Conservation (phyloP, 2,113 vertebrate genomes). For the Pyxicephalus adspersus region DNA sequence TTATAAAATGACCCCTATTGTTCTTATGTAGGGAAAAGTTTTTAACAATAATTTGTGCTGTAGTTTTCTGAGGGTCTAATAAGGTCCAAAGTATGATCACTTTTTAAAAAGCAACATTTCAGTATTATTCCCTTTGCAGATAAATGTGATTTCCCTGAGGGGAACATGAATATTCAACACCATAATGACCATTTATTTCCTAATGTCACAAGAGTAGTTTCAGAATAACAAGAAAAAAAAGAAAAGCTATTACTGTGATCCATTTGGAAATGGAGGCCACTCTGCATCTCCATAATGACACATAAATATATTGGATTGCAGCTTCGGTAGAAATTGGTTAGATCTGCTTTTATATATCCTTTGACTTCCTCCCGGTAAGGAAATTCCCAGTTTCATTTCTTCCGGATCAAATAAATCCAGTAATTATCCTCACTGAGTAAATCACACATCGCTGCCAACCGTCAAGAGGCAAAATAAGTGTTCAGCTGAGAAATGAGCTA, state of each 20-base stretch:
- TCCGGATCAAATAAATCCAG: constrained; percentile 22
- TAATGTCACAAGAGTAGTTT: constrained; percentile 1
- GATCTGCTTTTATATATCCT: not conserved
- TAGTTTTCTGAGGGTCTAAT: too few species aligned
- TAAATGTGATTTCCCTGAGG: too few species aligned
- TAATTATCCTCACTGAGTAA: constrained; percentile 35
- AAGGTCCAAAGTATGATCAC: too few species aligned
- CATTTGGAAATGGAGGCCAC: constrained; percentile 11
- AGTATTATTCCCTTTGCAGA: not conserved
- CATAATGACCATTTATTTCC: constrained; percentile 2
- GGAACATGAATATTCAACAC: not conserved
- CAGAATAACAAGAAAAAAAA: not conserved
- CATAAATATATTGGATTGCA: constrained; percentile 10
- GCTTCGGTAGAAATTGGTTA: constrained; percentile 4
- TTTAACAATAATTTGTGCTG: too few species aligned
- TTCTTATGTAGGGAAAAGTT: too few species aligned
- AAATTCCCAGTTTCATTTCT: constrained; percentile 26
- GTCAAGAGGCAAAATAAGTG: constrained; percentile 31
- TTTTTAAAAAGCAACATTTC: not conserved
- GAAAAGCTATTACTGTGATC: constrained; percentile 14
- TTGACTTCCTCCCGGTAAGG: constrained; percentile 6
- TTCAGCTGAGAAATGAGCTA: constrained; percentile 1
- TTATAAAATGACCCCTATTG: too few species aligned
- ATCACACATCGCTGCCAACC: constrained; percentile 4
- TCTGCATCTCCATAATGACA: constrained; percentile 19